Evolutionary conservation across 1,140 invertebrate genomes (phyloP), one percentile per base, ranked within the genome.

Genomic region (Manduca sexta): DNA sequence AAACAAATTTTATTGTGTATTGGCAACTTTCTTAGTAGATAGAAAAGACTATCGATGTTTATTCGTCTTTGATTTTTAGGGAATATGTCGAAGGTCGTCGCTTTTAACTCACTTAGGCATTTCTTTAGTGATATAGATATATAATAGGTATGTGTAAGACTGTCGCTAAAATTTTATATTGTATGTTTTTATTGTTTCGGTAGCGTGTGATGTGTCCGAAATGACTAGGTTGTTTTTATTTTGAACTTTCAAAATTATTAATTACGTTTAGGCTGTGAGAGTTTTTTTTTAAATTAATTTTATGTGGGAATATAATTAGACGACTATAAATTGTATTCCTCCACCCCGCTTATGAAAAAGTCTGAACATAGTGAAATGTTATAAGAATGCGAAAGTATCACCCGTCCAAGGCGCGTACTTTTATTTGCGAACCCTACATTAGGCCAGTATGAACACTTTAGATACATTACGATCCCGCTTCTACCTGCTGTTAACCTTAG

Each of bases 361-460:
- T 50, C 39, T 46, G 46, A 38, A 45, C 30, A 45, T 43, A 42
- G 17, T 26, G 21, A 42, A 45, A 49, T 45, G 46, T 46, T 49
- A 49, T 37, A 29, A 12, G 18, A 45, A 53, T 30, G n/a, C 15
- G 29, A 33, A 30, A 45, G 45, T 45, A 45, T 45, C 44, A 49
- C 47, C 53, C 53, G 53, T 56, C 53, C 53, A 56, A 51, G 53
- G 53, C 53, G 47, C 42, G 53, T 56, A 56, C 53, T 56, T 50
- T 43, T 21, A 37, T 40, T 40, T 46, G 40, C 31, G 10, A 38
- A 33, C 47, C 41, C 38, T 34, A 14, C 14, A 35, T 54, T 54
- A 54, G 46, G 46, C 52, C 46, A 49, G 46, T 53, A 37, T 52
- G 13, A 37, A 26, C 21, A 8, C n/a, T n/a, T 26, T 26, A 26